Base-by-base conservation (phyloP, 2,113 vertebrate species). In the Cygnus atratus region DNA sequence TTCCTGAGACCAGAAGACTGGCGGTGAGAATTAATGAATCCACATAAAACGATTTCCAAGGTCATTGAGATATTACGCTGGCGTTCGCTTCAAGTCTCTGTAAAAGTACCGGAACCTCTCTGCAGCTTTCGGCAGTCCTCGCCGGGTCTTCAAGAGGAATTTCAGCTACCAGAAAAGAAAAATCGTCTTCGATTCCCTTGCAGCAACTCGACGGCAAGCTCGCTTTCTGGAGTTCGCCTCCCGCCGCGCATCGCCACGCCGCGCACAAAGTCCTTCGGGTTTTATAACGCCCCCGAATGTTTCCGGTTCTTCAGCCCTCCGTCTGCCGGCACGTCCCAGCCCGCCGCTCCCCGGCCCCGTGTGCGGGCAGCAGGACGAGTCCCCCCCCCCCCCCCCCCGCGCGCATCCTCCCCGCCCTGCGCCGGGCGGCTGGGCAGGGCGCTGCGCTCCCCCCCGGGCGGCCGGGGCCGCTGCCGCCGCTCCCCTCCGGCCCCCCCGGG, bases 211-310 rank as follows among this genome's bases (percentile, higher is more conserved):
- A 78, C 24, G 92, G 88, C 94, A 97, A 95, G 85, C 96, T 78
- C 97, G 97, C 97, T 97, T 96, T 96, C 52, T 16, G 96, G 98
- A 98, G 98, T 98, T 97, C 90, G 88, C 97, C 94, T 97, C 92
- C 96, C 94, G 71, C 2, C 12, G 73, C 57, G 93, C 95, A 97
- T 71, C 28, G 15, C 81, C 95, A 90, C 88, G 90, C 91, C 28
- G 94, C 70, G 91, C 66, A 88, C 90, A 72, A 92, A 96, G 96
- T 96, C 96, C 96, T 95, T 93, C 6, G n/a, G 75, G 76, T 97
- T 97, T 93, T 87, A 50, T 91, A 95, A 92, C 57, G 97, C 82
- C 90, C 97, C 96, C 87, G 83, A 94, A 89, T 57, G 84, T 70
- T 95, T 73, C 87, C 94, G 33, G 91, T 91, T 97, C 55, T 61